Conservation (phyloP, 2,888 invertebrate species). For the Zonitis immaculata region DNA sequence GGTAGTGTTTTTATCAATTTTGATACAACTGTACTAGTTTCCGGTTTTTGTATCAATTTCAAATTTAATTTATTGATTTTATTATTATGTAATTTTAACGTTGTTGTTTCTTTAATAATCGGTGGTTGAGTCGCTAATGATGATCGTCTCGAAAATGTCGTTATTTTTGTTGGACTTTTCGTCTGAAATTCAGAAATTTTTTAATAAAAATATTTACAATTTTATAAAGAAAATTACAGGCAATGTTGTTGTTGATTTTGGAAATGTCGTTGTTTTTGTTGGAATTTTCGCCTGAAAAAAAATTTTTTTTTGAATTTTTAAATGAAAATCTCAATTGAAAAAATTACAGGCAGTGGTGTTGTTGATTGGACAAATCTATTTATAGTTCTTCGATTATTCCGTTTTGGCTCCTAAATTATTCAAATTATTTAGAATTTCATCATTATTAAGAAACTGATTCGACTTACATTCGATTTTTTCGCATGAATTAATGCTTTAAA, state of each 20-base stretch:
- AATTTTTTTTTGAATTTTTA: neutral
- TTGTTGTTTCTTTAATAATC: too few relatives aligned
- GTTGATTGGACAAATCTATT: neutral
- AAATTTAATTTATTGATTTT: conserved; percentile 27
- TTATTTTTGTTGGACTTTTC: conserved; percentile 16
- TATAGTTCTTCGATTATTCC: neutral
- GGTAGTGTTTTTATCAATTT: conserved; percentile 21
- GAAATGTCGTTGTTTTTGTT: conserved; percentile 20
- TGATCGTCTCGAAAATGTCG: conserved; percentile 15
- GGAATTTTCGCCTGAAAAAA: neutral
- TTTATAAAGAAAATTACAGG: conserved; percentile 9
- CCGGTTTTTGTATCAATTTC: neutral
- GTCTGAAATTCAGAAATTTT: neutral
- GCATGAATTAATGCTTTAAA: conserved; percentile 62
- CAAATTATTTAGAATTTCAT: neutral
- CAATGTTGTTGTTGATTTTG: neutral
- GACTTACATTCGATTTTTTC: conserved; percentile 49
- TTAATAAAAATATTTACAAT: neutral
- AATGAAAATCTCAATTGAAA: neutral
- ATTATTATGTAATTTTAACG: too few relatives aligned
- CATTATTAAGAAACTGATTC: neutral
- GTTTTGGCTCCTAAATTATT: neutral
- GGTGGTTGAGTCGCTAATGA: conserved; percentile 22
- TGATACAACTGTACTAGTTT: conserved; percentile 13
- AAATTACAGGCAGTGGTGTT: neutral